A percentile compares a stretch with the other conserved stretches of the same genome.
Evolutionary conservation across 2,888 invertebrate genomes (phyloP).

Genomic region (Tanytarsus gracilentus): DNA sequence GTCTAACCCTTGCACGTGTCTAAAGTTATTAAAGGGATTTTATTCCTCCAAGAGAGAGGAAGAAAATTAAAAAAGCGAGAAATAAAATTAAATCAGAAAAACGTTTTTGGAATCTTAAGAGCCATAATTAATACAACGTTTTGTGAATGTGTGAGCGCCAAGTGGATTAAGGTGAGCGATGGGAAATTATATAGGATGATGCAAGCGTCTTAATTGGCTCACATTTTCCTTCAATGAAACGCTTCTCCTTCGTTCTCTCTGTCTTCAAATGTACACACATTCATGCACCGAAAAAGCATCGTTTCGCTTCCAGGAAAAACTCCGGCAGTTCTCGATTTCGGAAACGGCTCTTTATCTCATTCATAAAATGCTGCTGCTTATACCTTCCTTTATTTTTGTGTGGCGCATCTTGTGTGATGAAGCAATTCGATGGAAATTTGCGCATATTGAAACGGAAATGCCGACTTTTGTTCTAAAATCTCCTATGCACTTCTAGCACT

Average conservation of each 20-base stretch:
- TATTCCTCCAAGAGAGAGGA: neutral
- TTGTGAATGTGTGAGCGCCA: neutral
- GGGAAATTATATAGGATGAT: neutral
- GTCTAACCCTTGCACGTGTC: too few species aligned
- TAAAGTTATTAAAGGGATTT: constrained; percentile 9
- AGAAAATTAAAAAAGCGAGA: neutral
- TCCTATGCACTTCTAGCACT: neutral
- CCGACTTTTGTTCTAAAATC: neutral
- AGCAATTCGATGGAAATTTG: constrained; percentile 7
- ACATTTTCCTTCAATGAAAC: constrained; percentile 19
- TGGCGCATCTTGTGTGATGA: neutral
- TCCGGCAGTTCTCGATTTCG: constrained; percentile 1
- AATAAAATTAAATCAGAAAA: neutral
- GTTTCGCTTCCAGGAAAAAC: constrained; percentile 19
- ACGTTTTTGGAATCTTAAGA: constrained; percentile 22
- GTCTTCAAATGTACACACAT: neutral
- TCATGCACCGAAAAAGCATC: neutral
- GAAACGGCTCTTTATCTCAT: constrained; percentile 11
- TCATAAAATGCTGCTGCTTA: constrained; percentile 10
- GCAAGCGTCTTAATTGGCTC: constrained; percentile 16
- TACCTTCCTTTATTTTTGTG: neutral
- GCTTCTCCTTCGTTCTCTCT: neutral
- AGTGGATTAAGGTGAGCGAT: neutral
- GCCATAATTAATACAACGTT: constrained; percentile 5
- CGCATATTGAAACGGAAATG: constrained; percentile 22